These are phyloP conservation scores for Endotricha flammealis DNA, from an alignment of 2,888 invertebrate genomes.

Conservation along the genomic window DNA sequence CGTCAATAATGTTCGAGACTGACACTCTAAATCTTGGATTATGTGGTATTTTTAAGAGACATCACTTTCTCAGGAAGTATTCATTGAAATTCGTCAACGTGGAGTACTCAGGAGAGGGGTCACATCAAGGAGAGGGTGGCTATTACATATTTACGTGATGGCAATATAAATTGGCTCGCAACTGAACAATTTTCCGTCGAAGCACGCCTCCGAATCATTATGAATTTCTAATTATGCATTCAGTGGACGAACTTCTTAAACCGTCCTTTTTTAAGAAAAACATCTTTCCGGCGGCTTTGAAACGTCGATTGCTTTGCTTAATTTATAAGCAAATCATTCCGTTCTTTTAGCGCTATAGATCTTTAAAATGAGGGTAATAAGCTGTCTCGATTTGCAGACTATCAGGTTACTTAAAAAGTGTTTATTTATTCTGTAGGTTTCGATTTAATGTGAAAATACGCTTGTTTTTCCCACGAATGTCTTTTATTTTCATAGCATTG, in stretches of 20 bases:
- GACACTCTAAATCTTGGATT: neutral
- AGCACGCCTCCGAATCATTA: slow-evolving; percentile 40
- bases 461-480: no score
- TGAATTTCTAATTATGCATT: slow-evolving; percentile 48
- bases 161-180: slow-evolving; percentile 33
- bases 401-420: no score
- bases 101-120: slow-evolving; percentile 20
- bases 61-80: slow-evolving; percentile 3
- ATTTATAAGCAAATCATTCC: slow-evolving; percentile 19
- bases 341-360: neutral
- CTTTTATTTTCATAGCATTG: no score
- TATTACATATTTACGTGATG: slow-evolving; percentile 48
- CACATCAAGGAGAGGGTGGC: slow-evolving; percentile 16
- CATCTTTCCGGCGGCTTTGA: slow-evolving; percentile 21
- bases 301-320: slow-evolving; percentile 18
- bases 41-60: neutral
- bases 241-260: slow-evolving; percentile 30
- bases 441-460: no score
- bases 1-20: neutral
- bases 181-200: slow-evolving; percentile 29
- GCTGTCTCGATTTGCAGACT: no score
- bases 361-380: neutral
- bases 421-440: no score
- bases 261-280: slow-evolving; percentile 26
- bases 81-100: slow-evolving; percentile 23